Evolutionary conservation across 2,888 invertebrate species (phyloP).

Genomic region (Platycheirus albimanus): DNA sequence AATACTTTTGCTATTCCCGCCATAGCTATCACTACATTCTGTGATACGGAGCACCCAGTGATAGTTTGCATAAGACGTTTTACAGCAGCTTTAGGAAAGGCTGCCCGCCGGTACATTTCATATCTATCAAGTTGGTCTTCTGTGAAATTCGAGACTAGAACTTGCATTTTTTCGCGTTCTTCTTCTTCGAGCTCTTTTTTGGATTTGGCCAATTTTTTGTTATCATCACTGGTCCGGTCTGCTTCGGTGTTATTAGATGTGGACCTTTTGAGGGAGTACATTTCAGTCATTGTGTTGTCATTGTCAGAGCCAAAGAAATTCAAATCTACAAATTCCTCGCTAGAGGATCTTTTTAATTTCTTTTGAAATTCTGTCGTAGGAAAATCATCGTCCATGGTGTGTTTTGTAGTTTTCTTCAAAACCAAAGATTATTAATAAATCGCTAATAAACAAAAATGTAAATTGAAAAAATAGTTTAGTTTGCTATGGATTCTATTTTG

Average conservation of each 20-base stretch:
- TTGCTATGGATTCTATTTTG: not conserved
- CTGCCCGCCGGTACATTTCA: conserved; percentile 98
- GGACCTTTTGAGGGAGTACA: conserved; percentile 51
- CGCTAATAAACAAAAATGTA: too few relatives aligned
- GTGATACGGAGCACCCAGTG: conserved; percentile 97
- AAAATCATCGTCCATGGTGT: conserved; percentile 66
- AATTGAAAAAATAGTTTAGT: not conserved
- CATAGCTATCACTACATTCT: conserved; percentile 99
- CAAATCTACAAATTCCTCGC: conserved; percentile 66
- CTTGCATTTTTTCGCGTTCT: conserved; percentile 97
- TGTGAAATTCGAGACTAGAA: conserved; percentile 98
- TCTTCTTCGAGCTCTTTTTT: conserved; percentile 95
- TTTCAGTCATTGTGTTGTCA: conserved; percentile 52
- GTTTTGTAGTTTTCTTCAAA: too few relatives aligned
- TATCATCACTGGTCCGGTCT: conserved; percentile 50
- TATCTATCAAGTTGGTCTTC: conserved; percentile 99
- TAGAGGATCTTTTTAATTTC: conserved; percentile 53
- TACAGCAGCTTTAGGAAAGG: conserved; percentile 98
- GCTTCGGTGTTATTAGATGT: conserved; percentile 41
- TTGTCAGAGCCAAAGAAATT: conserved; percentile 63
- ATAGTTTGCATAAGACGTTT: conserved; percentile 99
- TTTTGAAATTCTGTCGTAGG: conserved; percentile 60
- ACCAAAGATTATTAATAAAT: not conserved
- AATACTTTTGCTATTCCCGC: conserved; percentile 99
- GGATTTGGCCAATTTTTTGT: conserved; percentile 86